phyloP scores from a whole-genome alignment of 2,797 vertebrate species.

The Rhyacichthys aspro region DNA sequence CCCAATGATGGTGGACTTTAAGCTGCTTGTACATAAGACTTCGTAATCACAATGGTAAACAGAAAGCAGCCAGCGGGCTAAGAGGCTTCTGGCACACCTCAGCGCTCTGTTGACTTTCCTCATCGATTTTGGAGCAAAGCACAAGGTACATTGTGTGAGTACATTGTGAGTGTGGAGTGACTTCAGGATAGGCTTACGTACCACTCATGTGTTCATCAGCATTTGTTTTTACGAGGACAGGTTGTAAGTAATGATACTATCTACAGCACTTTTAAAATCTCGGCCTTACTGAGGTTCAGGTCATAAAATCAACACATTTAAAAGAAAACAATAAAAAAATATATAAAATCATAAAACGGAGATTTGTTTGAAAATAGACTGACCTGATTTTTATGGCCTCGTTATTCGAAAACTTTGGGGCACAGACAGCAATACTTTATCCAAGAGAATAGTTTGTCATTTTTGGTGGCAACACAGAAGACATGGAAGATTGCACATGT shows the following conservation, averaged over 20 bases:
- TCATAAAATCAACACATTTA: not conserved
- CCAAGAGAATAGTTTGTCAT: no score
- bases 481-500: no score
- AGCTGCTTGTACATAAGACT: not conserved
- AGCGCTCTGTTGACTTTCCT: constrained; percentile 65
- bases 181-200: constrained; percentile 11
- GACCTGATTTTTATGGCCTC: no score
- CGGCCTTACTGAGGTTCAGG: not conserved
- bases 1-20: not conserved
- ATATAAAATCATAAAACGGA: not conserved
- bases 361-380: no score
- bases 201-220: not conserved
- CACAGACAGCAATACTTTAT: no score
- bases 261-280: not conserved
- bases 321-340: not conserved
- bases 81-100: constrained; percentile 45
- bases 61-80: constrained; percentile 41
- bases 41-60: constrained; percentile 47
- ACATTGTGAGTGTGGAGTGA: constrained; percentile 12
- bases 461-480: no score
- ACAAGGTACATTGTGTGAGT: constrained; percentile 29
- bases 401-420: no score
- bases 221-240: not conserved
- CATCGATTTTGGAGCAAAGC: constrained; percentile 60
- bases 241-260: not conserved